Conservation (phyloP, 1,140 invertebrate genomes). For the Drosophila elegans region DNA sequence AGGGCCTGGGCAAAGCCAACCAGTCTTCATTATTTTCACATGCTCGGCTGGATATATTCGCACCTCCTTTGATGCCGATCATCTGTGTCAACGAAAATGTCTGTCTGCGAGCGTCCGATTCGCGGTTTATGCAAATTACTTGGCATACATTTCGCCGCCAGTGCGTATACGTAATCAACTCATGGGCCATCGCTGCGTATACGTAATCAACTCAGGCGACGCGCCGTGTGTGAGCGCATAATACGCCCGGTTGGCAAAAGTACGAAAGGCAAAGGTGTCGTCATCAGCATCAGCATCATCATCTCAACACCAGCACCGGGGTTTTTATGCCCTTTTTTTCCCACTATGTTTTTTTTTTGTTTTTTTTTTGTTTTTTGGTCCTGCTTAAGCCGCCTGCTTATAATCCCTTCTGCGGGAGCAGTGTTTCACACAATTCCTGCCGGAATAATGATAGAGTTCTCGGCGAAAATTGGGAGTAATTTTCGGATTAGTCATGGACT, state of each 20-base stretch:
- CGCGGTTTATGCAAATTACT: conserved; percentile 61
- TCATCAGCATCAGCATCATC: conserved; percentile 5
- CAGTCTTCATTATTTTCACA: conserved; percentile 25
- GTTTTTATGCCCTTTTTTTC: not conserved
- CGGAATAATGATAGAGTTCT: conserved; percentile 15
- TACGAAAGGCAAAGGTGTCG: conserved; percentile 20
- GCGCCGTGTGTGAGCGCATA: conserved; percentile 31
- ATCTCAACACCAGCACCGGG: not conserved
- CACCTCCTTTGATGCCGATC: conserved; percentile 33
- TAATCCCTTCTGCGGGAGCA: conserved; percentile 17
- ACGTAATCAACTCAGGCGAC: conserved; percentile 45
- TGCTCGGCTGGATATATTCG: conserved; percentile 17
- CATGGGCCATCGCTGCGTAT: conserved; percentile 49
- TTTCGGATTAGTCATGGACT: conserved; percentile 40
- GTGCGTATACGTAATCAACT: conserved; percentile 46
- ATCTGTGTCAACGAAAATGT: conserved; percentile 20
- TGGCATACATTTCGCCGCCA: conserved; percentile 35
- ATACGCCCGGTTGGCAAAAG: conserved; percentile 25
- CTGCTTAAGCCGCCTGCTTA: conserved; percentile 27
- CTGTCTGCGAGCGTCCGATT: conserved; percentile 28
- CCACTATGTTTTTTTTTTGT: conserved; percentile 2
- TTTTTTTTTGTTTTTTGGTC: conserved; percentile 9
- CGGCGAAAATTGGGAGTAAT: conserved; percentile 19
- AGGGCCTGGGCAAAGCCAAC: not conserved
- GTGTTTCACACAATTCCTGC: conserved; percentile 18